These are phyloP conservation scores for Ladona fulva DNA, from an alignment of 1,140 invertebrate genomes.

Conservation along the genomic window DNA sequence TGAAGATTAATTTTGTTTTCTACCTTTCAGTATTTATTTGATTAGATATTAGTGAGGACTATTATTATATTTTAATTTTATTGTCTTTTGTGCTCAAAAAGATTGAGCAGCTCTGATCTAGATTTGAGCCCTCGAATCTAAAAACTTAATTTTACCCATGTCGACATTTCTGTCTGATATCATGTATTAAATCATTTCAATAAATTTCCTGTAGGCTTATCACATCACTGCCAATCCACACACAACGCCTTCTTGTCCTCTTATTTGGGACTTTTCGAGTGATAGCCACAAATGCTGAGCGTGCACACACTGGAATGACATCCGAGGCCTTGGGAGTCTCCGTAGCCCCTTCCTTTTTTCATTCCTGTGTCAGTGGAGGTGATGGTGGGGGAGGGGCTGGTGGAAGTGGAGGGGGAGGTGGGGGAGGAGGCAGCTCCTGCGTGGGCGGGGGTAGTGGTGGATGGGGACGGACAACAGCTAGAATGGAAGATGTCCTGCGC, in stretches of 20 bases:
- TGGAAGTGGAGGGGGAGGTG: not conserved
- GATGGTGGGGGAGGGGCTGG: not conserved
- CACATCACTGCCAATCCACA: conserved; percentile 74
- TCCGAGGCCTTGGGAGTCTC: conserved; percentile 90
- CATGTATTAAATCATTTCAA: too few species aligned
- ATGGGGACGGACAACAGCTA: conserved; percentile 61
- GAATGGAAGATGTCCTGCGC: conserved; percentile 87
- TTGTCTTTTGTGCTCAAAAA: too few species aligned
- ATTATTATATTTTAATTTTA: too few species aligned
- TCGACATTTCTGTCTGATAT: too few species aligned
- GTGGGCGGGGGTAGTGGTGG: not conserved
- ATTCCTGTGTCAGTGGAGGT: conserved; percentile 87
- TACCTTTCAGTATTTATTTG: too few species aligned
- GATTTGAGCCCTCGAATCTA: too few species aligned
- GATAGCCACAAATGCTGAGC: conserved; percentile 86
- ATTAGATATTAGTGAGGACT: too few species aligned
- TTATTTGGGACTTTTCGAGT: conserved; percentile 96
- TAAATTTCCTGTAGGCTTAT: conserved; percentile 63
- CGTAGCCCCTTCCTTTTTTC: conserved; percentile 97
- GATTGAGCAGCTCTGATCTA: too few species aligned
- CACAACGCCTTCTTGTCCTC: conserved; percentile 86
- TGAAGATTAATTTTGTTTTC: too few species aligned
- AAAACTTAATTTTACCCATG: too few species aligned
- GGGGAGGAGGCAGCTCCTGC: not conserved
- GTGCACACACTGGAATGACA: conserved; percentile 86